phyloP scores from a whole-genome alignment of 2,888 invertebrate genomes.

The Cerastis rubricosa region DNA sequence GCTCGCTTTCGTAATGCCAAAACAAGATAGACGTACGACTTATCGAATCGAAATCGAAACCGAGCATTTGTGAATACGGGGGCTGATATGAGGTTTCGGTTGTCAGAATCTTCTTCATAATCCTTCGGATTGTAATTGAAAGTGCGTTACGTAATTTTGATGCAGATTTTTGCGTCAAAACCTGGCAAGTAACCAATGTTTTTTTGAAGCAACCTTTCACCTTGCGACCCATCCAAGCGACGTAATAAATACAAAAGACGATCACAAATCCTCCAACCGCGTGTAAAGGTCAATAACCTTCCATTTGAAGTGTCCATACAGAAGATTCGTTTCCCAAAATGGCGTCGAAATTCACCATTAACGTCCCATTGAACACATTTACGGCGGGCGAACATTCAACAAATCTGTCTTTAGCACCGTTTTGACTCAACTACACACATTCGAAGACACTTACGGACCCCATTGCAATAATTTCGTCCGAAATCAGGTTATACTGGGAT shows the following conservation, averaged over 20 bases:
- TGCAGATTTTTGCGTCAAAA: not conserved
- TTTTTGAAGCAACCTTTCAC: not conserved
- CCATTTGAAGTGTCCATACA: conserved; percentile 24
- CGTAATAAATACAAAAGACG: conserved; percentile 29
- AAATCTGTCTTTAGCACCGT: conserved; percentile 47
- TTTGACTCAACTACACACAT: conserved; percentile 47
- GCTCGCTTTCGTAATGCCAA: too few relatives aligned
- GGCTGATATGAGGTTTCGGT: too few relatives aligned
- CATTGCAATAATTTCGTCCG: conserved; percentile 44
- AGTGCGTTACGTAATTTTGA: not conserved
- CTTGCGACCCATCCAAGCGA: not conserved
- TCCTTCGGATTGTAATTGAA: not conserved
- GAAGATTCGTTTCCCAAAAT: conserved; percentile 29
- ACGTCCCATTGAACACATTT: conserved; percentile 54
- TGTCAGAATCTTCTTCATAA: too few relatives aligned
- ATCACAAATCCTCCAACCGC: conserved; percentile 13
- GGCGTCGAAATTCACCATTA: conserved; percentile 34
- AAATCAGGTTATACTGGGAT: conserved; percentile 39
- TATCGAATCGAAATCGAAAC: too few relatives aligned
- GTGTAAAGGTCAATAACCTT: conserved; percentile 30
- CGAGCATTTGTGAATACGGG: too few relatives aligned
- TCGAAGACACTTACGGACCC: conserved; percentile 46
- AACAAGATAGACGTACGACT: too few relatives aligned
- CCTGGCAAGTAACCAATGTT: not conserved
- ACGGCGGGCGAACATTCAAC: conserved; percentile 34